These are phyloP conservation scores for Hydrozoanthus gracilis DNA, from an alignment of 92 coral and sea anemone genomes.

Conservation along the genomic window DNA sequence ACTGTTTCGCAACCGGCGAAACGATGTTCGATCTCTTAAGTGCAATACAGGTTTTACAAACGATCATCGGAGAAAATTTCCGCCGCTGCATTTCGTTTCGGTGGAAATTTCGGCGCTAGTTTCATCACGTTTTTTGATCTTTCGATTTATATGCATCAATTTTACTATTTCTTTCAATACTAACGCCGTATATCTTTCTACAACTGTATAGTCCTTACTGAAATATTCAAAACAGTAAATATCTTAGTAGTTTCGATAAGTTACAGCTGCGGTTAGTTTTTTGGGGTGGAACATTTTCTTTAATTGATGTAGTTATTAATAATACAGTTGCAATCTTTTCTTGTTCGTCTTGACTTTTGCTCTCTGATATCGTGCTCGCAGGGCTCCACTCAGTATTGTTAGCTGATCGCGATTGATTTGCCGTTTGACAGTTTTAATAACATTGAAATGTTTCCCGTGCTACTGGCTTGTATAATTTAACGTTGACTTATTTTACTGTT, in stretches of 20 bases:
- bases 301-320: background rate
- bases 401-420: background rate
- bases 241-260: no score
- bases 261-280: no score
- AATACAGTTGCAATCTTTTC: background rate
- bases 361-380: background rate
- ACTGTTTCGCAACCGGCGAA: slow-evolving; percentile 3
- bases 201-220: no score
- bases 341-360: background rate
- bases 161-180: no score
- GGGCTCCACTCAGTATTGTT: background rate
- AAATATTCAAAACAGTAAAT: no score
- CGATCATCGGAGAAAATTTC: background rate
- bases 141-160: no score
- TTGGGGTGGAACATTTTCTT: background rate
- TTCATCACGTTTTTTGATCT: background rate
- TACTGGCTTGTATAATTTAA: background rate
- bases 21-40: background rate
- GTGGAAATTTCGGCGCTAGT: background rate
- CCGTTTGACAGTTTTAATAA: background rate
- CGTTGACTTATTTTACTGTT: background rate
- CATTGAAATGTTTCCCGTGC: background rate
- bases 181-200: background rate
- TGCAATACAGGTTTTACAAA: slow-evolving; percentile 4
- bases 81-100: slow-evolving; percentile 1